Conservation (phyloP, 2,797 vertebrate genomes). For the Mustela erminea region DNA sequence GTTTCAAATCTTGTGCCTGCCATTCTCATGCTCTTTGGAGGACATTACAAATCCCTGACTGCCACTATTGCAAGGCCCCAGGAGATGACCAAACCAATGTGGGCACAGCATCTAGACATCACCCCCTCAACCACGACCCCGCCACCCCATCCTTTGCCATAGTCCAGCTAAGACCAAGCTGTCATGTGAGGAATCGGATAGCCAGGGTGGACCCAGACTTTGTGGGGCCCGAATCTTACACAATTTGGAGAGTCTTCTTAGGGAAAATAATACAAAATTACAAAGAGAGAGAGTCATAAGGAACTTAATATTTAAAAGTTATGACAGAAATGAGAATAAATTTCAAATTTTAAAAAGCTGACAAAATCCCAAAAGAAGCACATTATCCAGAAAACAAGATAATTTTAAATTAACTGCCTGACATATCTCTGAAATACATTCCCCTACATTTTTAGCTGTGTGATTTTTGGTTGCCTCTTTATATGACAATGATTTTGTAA, state of each 20-base stretch:
- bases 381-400: neutral
- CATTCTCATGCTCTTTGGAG: neutral
- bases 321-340: neutral
- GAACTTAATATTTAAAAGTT: neutral
- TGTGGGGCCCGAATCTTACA: neutral
- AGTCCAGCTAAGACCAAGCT: neutral
- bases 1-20: neutral
- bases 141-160: neutral
- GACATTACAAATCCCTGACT: neutral
- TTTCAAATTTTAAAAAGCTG: slow-evolving; percentile 30
- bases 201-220: neutral
- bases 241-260: neutral
- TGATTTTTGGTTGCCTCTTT: neutral
- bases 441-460: neutral
- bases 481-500: neutral
- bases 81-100: neutral
- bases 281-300: neutral
- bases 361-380: neutral
- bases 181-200: neutral
- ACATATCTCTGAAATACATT: neutral
- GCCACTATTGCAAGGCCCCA: neutral
- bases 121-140: neutral
- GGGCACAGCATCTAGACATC: too few relatives aligned
- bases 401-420: neutral
- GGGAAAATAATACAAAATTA: neutral